Conservation (phyloP, 2,113 vertebrate species). For the Oenanthe melanoleuca region DNA sequence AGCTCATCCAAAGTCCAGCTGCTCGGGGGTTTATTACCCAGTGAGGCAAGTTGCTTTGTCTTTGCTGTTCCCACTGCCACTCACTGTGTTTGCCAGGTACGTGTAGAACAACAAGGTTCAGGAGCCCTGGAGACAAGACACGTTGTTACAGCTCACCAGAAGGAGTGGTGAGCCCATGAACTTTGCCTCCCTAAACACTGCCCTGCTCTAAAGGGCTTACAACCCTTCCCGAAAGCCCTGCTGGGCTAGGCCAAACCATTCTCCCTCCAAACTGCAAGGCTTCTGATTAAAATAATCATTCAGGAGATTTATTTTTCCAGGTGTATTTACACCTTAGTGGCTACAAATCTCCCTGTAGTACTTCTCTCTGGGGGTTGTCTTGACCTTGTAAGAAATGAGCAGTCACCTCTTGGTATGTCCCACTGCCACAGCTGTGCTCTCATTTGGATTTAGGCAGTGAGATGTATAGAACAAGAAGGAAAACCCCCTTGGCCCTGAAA, state of each 20-base stretch:
- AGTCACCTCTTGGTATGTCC: rapidly evolving
- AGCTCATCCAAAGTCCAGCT: conserved; percentile 58
- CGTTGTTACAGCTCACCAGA: background rate
- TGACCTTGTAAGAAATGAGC: rapidly evolving
- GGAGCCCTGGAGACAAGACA: background rate
- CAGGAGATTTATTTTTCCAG: background rate
- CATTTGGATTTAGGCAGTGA: background rate
- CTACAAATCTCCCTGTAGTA: background rate
- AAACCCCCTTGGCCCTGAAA: background rate
- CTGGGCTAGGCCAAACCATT: background rate
- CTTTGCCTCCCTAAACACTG: conserved; percentile 40
- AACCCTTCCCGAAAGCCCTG: background rate
- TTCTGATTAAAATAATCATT: background rate
- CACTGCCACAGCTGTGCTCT: rapidly evolving
- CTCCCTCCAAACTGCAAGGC: background rate
- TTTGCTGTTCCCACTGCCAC: background rate
- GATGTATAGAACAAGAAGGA: rapidly evolving
- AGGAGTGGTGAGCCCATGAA: background rate
- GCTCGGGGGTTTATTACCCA: conserved; percentile 1
- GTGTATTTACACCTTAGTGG: background rate
- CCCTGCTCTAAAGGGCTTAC: background rate
- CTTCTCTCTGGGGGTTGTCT: background rate
- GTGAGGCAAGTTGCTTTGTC: background rate
- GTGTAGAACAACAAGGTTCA: background rate
- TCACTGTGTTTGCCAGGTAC: rapidly evolving